A percentile compares a stretch with the other conserved stretches of the same genome.
Evolutionary conservation across 2,797 vertebrate genomes (phyloP).

Genomic region (Anguilla marmorata): DNA sequence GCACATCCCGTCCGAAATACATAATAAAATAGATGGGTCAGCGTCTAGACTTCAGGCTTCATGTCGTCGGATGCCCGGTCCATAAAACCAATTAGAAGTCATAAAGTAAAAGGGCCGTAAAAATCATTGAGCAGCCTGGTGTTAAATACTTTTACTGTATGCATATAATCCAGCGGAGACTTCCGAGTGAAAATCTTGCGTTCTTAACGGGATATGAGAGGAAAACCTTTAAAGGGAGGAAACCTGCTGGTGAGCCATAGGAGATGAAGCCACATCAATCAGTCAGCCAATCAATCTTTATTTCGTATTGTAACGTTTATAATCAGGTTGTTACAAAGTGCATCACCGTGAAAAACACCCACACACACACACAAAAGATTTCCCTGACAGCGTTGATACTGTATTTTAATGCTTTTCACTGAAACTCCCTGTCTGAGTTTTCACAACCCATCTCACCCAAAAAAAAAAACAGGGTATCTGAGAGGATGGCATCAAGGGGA

Average conservation of each 20-base stretch:
- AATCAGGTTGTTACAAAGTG: not conserved
- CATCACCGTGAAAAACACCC: not conserved
- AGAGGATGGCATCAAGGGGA: not conserved
- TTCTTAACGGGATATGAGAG: not conserved
- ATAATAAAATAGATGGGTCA: not conserved
- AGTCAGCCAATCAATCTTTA: not conserved
- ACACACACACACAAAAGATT: too few relatives aligned
- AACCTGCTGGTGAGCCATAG: not conserved
- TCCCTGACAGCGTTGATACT: too few relatives aligned
- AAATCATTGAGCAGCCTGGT: not conserved
- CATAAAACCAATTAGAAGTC: not conserved
- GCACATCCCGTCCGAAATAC: not conserved
- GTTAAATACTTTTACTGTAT: not conserved
- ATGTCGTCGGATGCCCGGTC: not conserved
- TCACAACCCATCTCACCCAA: not conserved
- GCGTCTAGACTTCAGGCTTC: constrained; percentile 4
- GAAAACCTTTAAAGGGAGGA: not conserved
- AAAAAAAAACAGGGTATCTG: not conserved
- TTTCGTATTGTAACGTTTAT: not conserved
- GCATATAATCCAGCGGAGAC: not conserved
- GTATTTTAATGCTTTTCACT: too few relatives aligned
- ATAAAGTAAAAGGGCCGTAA: not conserved
- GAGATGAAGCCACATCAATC: not conserved
- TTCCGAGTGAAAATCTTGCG: not conserved
- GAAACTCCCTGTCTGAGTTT: not conserved